phyloP scores from a whole-genome alignment of 2,797 vertebrate species.

The Clamator glandarius region DNA sequence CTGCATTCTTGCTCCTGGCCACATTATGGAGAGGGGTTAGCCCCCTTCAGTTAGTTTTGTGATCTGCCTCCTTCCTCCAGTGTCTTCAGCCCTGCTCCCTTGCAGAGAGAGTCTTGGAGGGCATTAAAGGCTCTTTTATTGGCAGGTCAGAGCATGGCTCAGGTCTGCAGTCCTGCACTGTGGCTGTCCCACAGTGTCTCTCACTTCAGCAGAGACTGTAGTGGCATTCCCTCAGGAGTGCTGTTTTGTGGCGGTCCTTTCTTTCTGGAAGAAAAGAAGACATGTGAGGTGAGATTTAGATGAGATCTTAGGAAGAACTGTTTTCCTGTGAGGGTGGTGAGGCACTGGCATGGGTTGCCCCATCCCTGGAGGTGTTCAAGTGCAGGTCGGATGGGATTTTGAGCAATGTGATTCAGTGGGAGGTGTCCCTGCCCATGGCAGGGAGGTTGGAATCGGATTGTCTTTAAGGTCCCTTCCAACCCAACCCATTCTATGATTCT shows the following conservation, averaged over 20 bases:
- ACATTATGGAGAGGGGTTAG: accelerated
- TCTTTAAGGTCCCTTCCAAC: no score
- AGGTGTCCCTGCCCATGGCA: no score
- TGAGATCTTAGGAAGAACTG: no score
- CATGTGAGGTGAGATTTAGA: accelerated
- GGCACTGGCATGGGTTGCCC: no score
- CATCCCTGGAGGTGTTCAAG: no score
- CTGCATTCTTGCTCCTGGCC: not conserved
- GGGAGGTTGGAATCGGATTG: no score
- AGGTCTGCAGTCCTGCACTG: not conserved
- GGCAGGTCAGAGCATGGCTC: not conserved
- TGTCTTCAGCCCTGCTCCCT: not conserved
- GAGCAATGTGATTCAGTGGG: no score
- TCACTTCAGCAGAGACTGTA: conserved; percentile 33
- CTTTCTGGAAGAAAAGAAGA: not conserved
- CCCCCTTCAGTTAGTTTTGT: not conserved
- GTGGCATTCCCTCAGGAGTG: accelerated
- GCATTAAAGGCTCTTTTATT: not conserved
- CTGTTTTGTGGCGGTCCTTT: not conserved
- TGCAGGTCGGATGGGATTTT: no score
- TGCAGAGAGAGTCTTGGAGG: not conserved
- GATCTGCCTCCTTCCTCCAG: not conserved
- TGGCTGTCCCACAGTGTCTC: not conserved
- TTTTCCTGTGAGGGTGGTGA: no score
- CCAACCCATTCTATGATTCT: no score